Evolutionary conservation across 2,797 vertebrate genomes (phyloP), one percentile per base, ranked within the genome.

Genomic region (Philypnodon macrostomus): DNA sequence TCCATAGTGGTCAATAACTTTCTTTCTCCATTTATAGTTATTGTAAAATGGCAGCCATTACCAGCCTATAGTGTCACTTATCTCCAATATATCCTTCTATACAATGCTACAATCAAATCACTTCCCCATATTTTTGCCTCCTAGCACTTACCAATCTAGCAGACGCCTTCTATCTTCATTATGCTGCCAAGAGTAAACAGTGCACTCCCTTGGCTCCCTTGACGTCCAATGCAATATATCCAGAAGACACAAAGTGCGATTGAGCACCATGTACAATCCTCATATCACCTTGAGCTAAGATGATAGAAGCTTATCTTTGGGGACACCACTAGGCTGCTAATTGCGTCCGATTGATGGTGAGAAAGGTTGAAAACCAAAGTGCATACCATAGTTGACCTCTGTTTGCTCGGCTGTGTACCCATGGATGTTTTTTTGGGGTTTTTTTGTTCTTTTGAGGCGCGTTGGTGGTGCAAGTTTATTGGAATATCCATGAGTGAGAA

Each of bases 331-430:
- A 13, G 35, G 38, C 49, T 37, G 1, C 72, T 80, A 83, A 78
- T 85, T 83, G 71, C 70, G 47, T 46, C 30, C 26, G 27, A 82
- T 71, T 80, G 73, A 76, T 75, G 61, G 48, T n/a, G n/a, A 16
- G 15, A 8, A n/a, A 31, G 21, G 37, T 23, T 6, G 6, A 23
- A 23, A 23, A 23, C 21, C 21, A 37, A 37, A 37, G 16, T 72
- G 68, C 58, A 73, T 79, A 54, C 29, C 63, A 63, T 65, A 52
- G 42, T 39, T 73, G 73, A 81, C 69, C 79, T 33, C 7, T 19
- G 58, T 52, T 5, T 18, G 23, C 58, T 34, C 4, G 70, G 62
- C 73, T 77, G 50, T 57, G 69, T 41, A 58, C 62, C 60, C 2
- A 1, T 41, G 49, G 66, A 48, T 0, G 27, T 36, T 34, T 32